These are phyloP conservation scores for Drosophila incognita DNA, from an alignment of 2,888 invertebrate species.

Conservation along the genomic window DNA sequence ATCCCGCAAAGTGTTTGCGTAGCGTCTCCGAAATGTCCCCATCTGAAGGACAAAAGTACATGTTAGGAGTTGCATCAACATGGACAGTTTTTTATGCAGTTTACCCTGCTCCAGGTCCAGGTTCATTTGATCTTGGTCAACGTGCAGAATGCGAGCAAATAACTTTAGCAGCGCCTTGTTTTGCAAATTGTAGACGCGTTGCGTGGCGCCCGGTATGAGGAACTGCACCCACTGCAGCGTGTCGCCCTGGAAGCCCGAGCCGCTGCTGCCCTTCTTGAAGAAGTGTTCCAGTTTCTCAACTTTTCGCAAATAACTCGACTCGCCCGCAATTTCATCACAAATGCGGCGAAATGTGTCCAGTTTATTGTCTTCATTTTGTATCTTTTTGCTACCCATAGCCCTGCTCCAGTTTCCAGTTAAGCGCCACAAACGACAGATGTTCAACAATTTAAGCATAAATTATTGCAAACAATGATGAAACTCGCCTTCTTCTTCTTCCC, in stretches of 20 bases:
- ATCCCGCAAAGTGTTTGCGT: constrained; percentile 90
- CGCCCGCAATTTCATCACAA: constrained; percentile 91
- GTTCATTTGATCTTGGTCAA: constrained; percentile 92
- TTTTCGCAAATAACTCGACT: constrained; percentile 93
- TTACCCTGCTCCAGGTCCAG: constrained; percentile 92
- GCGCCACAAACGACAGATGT: constrained; percentile 4
- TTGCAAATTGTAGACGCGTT: constrained; percentile 95
- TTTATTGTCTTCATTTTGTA: constrained; percentile 87
- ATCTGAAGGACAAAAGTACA: constrained; percentile 46
- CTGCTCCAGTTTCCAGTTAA: constrained; percentile 24
- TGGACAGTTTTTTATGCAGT: background rate
- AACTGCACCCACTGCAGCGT: constrained; percentile 92
- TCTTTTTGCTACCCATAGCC: constrained; percentile 44
- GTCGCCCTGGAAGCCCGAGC: constrained; percentile 91
- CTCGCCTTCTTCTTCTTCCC: background rate
- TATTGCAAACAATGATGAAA: background rate
- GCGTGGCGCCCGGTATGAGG: constrained; percentile 92
- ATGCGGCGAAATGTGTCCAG: constrained; percentile 92
- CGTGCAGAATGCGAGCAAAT: constrained; percentile 92
- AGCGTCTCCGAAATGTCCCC: constrained; percentile 96
- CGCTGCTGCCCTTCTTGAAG: constrained; percentile 87
- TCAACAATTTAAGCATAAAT: constrained; percentile 48
- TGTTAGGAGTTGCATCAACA: background rate
- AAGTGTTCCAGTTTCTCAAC: constrained; percentile 89
- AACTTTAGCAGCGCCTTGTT: constrained; percentile 96